Base-by-base conservation (phyloP, 2,888 invertebrate species). In the Theodoxus fluviatilis region DNA sequence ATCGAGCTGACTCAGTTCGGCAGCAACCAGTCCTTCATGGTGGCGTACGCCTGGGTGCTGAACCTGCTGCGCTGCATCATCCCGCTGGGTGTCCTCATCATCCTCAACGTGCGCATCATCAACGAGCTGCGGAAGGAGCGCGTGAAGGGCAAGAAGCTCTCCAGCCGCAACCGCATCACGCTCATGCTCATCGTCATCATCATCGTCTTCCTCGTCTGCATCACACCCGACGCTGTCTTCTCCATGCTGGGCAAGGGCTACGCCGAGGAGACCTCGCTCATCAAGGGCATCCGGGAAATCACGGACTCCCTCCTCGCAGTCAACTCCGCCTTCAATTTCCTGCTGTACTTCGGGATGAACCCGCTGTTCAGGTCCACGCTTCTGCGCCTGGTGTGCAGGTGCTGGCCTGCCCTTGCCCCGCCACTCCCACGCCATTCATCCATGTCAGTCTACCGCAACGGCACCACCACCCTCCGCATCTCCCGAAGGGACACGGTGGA, bases 191-290 rank as follows among this genome's bases (percentile, higher is more conserved):
- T 85, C 61, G 80, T 83, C 37, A 82, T 87, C 28, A 83, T 87
- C 33, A 76, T 86, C 31, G 81, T 84, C 64, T 87, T 86, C 76
- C 75, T 85, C 18, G 77, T 85, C 64, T 86, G 85, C 75, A 81
- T 85, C 57, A 83, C 83, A 59, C 87, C 87, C 0, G 87, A 87
- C 71, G 85, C 86, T 57, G 78, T 86, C 43, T 80, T 87, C 82
- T 86, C 86, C 0, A 82, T 83, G 65, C 80, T 85, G 72, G 83
- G 83, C 9, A 83, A 83, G 63, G 87, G 87, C 2, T 87, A 87
- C 73, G 79, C 78, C 15, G 86, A 86, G 49, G 84, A 84, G 63
- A 78, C 80, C 65, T 75, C 79, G 69, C 72, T 83, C 40, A 81
- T 85, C 4, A 82, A 80, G 69, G 86, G 84, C 4, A 80, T 86